These are phyloP conservation scores for Malurus melanocephalus DNA, from an alignment of 2,113 vertebrate genomes.

Conservation along the genomic window DNA sequence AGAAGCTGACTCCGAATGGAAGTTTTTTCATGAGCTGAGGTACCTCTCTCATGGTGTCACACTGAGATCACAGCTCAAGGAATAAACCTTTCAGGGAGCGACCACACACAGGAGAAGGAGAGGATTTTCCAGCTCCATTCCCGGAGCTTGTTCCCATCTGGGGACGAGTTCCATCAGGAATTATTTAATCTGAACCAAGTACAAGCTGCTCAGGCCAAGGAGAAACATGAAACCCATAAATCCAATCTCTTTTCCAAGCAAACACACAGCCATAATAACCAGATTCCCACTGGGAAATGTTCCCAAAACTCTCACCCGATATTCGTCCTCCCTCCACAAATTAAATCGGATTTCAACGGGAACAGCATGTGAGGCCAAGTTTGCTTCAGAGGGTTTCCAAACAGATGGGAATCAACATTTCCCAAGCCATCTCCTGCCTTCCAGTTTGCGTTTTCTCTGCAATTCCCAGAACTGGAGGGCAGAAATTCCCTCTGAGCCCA, in stretches of 20 bases:
- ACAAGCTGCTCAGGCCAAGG: background rate
- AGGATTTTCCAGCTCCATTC: background rate
- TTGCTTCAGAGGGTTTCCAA: background rate
- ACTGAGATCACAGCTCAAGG: background rate
- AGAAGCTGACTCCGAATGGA: background rate
- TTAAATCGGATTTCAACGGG: fast-evolving
- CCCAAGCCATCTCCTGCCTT: background rate
- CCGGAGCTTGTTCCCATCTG: background rate
- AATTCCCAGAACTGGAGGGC: background rate
- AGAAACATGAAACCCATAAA: fast-evolving
- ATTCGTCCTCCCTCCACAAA: background rate
- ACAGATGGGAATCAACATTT: background rate
- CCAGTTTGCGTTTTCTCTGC: fast-evolving
- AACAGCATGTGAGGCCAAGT: fast-evolving
- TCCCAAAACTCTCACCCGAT: background rate
- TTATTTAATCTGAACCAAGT: fast-evolving
- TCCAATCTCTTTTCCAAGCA: background rate
- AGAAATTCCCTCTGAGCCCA: background rate
- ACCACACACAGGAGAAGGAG: fast-evolving
- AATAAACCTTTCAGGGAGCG: background rate
- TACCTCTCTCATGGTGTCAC: background rate
- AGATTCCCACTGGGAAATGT: background rate
- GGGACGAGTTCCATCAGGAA: fast-evolving
- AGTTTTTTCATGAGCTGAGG: fast-evolving
- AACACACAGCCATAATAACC: fast-evolving